Evolutionary conservation across 2,888 invertebrate genomes (phyloP).

Genomic region (Drosophila nr. fundita): DNA sequence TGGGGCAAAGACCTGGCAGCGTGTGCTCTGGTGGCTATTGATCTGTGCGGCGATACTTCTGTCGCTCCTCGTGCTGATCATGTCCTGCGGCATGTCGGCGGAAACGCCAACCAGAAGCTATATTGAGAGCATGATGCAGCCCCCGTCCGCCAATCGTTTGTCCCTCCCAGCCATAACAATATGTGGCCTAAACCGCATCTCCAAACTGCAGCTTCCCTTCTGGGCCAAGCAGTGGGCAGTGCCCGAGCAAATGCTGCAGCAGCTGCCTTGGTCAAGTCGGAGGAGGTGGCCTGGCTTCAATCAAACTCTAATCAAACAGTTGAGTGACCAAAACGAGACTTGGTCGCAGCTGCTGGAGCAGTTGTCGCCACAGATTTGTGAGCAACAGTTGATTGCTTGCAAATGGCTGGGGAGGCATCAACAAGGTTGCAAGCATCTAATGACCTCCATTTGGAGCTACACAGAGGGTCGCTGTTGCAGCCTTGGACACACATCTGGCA

Average conservation of each 20-base stretch:
- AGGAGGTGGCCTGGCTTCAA: background rate
- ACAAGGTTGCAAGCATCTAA: slow-evolving; percentile 86
- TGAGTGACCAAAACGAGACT: slow-evolving; percentile 6
- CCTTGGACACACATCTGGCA: slow-evolving; percentile 88
- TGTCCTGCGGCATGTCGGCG: slow-evolving; percentile 87
- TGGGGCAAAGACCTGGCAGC: slow-evolving; percentile 75
- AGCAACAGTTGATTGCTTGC: slow-evolving; percentile 86
- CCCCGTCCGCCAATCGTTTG: slow-evolving; percentile 84
- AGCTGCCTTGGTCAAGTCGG: slow-evolving; percentile 58
- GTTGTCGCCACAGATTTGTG: slow-evolving; percentile 86
- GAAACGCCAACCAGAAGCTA: slow-evolving; percentile 87
- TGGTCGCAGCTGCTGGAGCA: slow-evolving; percentile 59
- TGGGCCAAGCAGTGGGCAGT: slow-evolving; percentile 84
- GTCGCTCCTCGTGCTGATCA: slow-evolving; percentile 86
- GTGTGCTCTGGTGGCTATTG: slow-evolving; percentile 86
- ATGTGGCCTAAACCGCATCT: slow-evolving; percentile 86
- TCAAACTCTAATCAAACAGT: background rate
- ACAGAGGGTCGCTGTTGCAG: slow-evolving; percentile 87
- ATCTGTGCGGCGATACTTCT: slow-evolving; percentile 86
- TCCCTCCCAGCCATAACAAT: slow-evolving; percentile 87
- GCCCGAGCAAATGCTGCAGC: slow-evolving; percentile 31
- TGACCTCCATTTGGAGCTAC: slow-evolving; percentile 85
- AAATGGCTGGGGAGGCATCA: slow-evolving; percentile 87
- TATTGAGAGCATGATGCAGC: slow-evolving; percentile 85
- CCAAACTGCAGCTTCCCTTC: slow-evolving; percentile 76